phyloP scores from a whole-genome alignment of 2,797 vertebrate species.

The Percopsis omiscomaycus region DNA sequence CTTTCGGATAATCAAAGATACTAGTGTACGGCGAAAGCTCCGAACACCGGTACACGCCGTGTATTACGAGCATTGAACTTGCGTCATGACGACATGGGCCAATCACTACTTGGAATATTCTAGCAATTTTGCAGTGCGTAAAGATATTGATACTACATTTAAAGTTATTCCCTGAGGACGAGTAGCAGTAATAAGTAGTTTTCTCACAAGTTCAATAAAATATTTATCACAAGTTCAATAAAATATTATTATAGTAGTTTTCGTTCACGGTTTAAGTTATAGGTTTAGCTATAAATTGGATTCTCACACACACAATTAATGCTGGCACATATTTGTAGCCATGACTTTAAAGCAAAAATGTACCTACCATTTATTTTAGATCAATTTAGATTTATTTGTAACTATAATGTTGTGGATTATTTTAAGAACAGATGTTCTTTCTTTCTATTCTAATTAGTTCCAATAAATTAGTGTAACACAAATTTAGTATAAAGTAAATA shows the following conservation, averaged over 20 bases:
- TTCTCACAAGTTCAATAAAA: no score
- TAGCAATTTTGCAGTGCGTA: constrained; percentile 54
- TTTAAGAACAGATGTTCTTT: no score
- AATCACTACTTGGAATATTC: constrained; percentile 71
- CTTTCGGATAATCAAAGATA: not conserved
- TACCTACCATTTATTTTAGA: not conserved
- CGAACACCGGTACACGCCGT: constrained; percentile 42
- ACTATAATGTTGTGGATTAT: not conserved
- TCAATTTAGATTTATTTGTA: not conserved
- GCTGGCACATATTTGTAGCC: not conserved
- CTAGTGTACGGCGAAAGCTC: constrained; percentile 23
- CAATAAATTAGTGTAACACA: no score
- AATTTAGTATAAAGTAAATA: no score
- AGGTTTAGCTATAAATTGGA: no score
- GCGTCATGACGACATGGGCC: constrained; percentile 58
- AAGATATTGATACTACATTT: not conserved
- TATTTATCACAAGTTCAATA: not conserved
- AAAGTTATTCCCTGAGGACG: no score
- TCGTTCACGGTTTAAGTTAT: not conserved
- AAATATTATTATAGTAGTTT: not conserved
- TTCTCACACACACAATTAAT: no score
- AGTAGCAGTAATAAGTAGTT: no score
- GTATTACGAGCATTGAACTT: constrained; percentile 13
- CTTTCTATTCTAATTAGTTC: no score
- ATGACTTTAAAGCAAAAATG: not conserved